Base-by-base conservation (phyloP, 2,888 invertebrate species). In the Drosophila colorata region DNA sequence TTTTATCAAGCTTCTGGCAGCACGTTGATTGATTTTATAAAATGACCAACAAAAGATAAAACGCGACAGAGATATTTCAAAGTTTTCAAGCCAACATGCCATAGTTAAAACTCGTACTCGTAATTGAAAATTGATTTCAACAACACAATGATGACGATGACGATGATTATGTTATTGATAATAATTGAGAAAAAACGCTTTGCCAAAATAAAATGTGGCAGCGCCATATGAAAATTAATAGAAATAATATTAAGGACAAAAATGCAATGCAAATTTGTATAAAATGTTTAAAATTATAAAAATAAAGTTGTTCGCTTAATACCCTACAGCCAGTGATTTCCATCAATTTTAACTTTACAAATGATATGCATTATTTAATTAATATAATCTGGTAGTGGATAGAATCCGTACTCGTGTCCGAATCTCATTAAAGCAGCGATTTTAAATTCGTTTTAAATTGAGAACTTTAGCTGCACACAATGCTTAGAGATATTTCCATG, bases 61-160 rank as follows among this genome's bases (percentile, higher is more conserved):
- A 51, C 55, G 61, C 61, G 47, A 20, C 53, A 40, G 57, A 40
- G 41, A 57, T 51, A 40, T 61, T 57, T 53, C 28, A 47, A 53
- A 49, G 73, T 61, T 73, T 47, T 43, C 40, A 57, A 56, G 52
- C 55, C 73, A 61, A 52, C 18, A 51, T 56, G 51, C 37, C 61
- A 46, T 38, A 49, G 68, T 74, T 77, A 49, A 80, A 76, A 82
- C 61, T 66, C 38, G 59, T 28, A 31, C 28, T 52, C 57, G 74
- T 77, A 86, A 88, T 86, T 80, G 88, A 80, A 88, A 80, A 83
- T 83, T 78, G 78, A 83, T 88, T 83, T 68, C 44, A 49, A 28
- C 68, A 59, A 56, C 13, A 4, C 33, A 49, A 67, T 8, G 25
- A 20, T 33, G 16, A 40, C 46, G 38, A 44, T 56, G 31, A 28